phyloP scores from a whole-genome alignment of 2,888 invertebrate species.

The Phaedon cochleariae region DNA sequence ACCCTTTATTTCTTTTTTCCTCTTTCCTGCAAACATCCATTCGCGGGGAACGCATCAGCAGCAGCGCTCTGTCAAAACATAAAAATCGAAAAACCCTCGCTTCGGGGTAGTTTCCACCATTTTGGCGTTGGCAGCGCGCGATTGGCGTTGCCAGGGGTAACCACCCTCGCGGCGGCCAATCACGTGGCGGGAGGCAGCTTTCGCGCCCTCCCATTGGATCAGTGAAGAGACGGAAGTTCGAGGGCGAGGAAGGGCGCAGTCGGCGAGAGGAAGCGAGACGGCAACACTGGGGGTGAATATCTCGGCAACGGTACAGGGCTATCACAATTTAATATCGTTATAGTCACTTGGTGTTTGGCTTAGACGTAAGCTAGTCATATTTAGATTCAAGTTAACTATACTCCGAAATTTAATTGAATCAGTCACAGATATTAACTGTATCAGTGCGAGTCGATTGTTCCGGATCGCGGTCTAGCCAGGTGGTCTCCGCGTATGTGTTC shows the following conservation, averaged over 20 bases:
- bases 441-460: constrained; percentile 61
- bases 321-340: constrained; percentile 65
- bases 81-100: constrained; percentile 61
- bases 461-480: constrained; percentile 52
- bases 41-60: constrained; percentile 51
- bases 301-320: constrained; percentile 63
- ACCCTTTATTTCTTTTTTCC: constrained; percentile 6
- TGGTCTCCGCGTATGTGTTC: constrained; percentile 30
- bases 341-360: constrained; percentile 64
- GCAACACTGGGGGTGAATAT: constrained; percentile 38
- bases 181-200: constrained; percentile 45
- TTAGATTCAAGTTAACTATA: constrained; percentile 61
- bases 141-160: constrained; percentile 64
- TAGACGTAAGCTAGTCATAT: constrained; percentile 64
- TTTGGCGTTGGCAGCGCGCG: constrained; percentile 51
- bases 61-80: constrained; percentile 59
- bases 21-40: constrained; percentile 33
- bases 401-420: constrained; percentile 63
- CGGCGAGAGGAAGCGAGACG: constrained; percentile 28
- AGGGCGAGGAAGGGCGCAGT: constrained; percentile 58
- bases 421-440: constrained; percentile 64
- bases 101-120: constrained; percentile 60
- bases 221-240: constrained; percentile 55
- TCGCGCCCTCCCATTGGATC: constrained; percentile 54
- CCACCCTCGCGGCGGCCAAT: constrained; percentile 58